Base-by-base conservation (phyloP, 1,140 invertebrate species). In the Carposina sasakii region DNA sequence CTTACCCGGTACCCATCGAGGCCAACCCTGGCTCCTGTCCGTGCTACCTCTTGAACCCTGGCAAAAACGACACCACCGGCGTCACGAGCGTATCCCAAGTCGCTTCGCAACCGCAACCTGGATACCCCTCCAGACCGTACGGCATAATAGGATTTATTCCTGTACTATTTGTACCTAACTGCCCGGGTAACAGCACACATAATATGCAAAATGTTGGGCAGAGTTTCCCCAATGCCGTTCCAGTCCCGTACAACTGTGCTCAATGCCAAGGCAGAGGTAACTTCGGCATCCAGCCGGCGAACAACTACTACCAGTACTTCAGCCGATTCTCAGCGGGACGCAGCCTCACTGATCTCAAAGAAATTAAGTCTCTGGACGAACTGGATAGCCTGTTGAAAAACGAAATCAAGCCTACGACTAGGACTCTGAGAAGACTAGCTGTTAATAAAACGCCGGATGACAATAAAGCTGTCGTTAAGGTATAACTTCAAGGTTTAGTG, bases 131-230 rank as follows among this genome's bases (percentile, higher is more conserved):
- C n/a, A n/a, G n/a, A n/a, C 76, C 86, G 0, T 82, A 82, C 34
- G 85, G 84, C 13, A 76, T 87, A 3, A 78, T 89, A 21, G 89
- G 87, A 31, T 89, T 87, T 54, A 78, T 90, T 21, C 89, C 89
- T 2, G 87, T 90, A 5, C 75, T 90, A 2, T 89, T 89, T 52
- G 82, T 88, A 39, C 89, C 89, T 1, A 87, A 85, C 56, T 90
- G 89, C 59, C 86, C 87, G 0, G 86, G 86, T 17, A 82, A 82
- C 37, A 53, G 61, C 3, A 66, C 67, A 3, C n/a, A n/a, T n/a
- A 72, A 84, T 24, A 76, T 81, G 52, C 67, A 85, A 45, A 78
- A 66, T 20, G 84, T 87, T 30, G 81, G 86, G 54, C 75, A 86
- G 30, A 87, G 86, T 41, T 89, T 89, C 67, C 88, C 88, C 2